Conservation (phyloP, 2,797 vertebrate genomes). For the Gymnocypris eckloni region DNA sequence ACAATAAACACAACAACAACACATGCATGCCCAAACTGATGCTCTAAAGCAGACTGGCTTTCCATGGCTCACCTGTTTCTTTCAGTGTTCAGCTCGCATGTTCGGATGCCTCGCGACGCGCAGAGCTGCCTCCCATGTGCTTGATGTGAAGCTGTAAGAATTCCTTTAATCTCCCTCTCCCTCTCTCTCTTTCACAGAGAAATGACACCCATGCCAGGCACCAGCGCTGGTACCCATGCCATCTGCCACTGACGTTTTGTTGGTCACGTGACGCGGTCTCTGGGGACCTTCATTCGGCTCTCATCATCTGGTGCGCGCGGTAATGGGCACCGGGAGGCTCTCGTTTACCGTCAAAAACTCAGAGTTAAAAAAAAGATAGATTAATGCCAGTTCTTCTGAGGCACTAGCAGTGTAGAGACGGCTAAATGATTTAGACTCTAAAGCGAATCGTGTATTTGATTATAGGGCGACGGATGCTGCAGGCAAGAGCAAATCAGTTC, state of each 20-base stretch:
- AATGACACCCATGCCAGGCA: constrained; percentile 99
- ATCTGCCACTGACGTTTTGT: constrained; percentile 99
- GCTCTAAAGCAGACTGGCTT: constrained; percentile 61
- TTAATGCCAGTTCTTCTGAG: constrained; percentile 51
- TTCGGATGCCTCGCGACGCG: constrained; percentile 50
- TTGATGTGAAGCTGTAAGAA: constrained; percentile 51
- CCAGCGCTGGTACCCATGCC: constrained; percentile 99
- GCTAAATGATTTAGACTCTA: constrained; percentile 41
- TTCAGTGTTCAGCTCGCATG: constrained; percentile 70
- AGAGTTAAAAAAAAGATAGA: constrained; percentile 77
- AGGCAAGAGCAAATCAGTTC: constrained; percentile 27
- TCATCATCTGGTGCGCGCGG: constrained; percentile 98
- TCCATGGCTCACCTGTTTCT: constrained; percentile 47
- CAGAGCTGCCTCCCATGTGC: constrained; percentile 60
- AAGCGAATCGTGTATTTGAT: constrained; percentile 35
- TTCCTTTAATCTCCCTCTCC: constrained; percentile 62
- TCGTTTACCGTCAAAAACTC: constrained; percentile 92
- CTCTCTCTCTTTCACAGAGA: constrained; percentile 89
- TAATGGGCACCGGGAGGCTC: constrained; percentile 98
- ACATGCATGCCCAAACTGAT: constrained; percentile 62
- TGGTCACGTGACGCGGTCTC: constrained; percentile 95
- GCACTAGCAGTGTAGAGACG: constrained; percentile 37
- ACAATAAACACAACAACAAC: constrained; percentile 3
- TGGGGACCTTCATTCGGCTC: constrained; percentile 93
- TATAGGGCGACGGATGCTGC: constrained; percentile 20